Percentiles rank a stretch among this genome's conserved stretches.
Evolutionary conservation across 2,888 invertebrate genomes (phyloP).

Genomic region (Acronicta psi): DNA sequence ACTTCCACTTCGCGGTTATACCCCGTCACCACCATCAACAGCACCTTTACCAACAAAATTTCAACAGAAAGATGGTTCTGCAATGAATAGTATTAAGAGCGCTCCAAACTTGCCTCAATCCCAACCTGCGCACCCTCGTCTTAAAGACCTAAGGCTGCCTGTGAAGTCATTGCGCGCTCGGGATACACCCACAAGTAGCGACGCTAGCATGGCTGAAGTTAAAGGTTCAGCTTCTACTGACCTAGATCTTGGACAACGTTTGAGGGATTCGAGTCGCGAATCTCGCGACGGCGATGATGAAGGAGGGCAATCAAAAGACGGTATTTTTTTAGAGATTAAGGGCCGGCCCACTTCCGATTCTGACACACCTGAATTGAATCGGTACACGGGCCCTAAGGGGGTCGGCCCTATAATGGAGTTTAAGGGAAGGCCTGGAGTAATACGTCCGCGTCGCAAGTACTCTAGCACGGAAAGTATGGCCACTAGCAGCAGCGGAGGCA

Average conservation of each 20-base stretch:
- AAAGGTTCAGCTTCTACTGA: conserved; percentile 86
- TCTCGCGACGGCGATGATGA: conserved; percentile 91
- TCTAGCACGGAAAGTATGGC: conserved; percentile 96
- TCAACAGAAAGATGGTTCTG: conserved; percentile 91
- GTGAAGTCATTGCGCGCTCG: conserved; percentile 91
- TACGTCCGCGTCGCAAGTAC: conserved; percentile 89
- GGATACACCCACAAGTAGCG: conserved; percentile 90
- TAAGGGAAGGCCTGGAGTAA: conserved; percentile 89
- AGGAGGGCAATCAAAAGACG: conserved; percentile 91
- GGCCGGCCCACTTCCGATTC: conserved; percentile 91
- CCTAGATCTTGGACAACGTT: conserved; percentile 85
- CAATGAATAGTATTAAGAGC: conserved; percentile 94
- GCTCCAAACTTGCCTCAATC: conserved; percentile 93
- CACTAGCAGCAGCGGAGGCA: conserved; percentile 95
- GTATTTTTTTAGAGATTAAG: conserved; percentile 92
- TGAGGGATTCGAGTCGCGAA: conserved; percentile 86
- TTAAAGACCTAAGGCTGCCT: conserved; percentile 93
- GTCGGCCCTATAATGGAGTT: conserved; percentile 90
- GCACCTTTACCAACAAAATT: conserved; percentile 95
- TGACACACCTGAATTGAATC: conserved; percentile 88
- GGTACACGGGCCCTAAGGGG: conserved; percentile 88
- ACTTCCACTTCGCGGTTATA: conserved; percentile 92
- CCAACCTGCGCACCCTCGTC: conserved; percentile 91
- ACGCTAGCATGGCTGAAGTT: conserved; percentile 90
- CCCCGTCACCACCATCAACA: conserved; percentile 95